phyloP scores from a whole-genome alignment of 1,140 invertebrate genomes.

The Temnothorax nylanderi region DNA sequence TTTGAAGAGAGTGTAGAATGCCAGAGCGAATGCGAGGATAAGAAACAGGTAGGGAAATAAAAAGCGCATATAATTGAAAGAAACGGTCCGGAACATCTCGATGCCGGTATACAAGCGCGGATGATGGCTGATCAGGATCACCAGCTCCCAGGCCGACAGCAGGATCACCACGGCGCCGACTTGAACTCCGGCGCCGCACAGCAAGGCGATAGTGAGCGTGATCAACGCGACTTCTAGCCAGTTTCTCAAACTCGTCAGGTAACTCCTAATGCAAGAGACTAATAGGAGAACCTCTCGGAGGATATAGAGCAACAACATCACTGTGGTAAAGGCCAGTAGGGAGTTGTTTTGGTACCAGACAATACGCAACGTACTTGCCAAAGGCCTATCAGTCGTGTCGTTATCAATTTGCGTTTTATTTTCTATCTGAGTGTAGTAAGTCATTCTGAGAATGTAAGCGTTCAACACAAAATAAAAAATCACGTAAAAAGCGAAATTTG shows the following conservation, averaged over 20 bases:
- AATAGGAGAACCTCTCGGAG: constrained; percentile 90
- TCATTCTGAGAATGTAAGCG: constrained; percentile 87
- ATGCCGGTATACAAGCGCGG: constrained; percentile 91
- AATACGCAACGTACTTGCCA: not conserved
- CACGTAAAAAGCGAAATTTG: constrained; percentile 90
- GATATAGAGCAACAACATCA: constrained; percentile 86
- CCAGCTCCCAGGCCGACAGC: constrained; percentile 90
- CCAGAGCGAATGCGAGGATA: constrained; percentile 92
- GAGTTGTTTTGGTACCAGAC: not conserved
- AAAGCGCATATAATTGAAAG: constrained; percentile 92
- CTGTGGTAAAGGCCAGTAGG: constrained; percentile 76
- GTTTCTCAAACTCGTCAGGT: constrained; percentile 90
- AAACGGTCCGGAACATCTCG: constrained; percentile 92
- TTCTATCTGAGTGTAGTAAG: constrained; percentile 1
- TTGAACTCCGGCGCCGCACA: constrained; percentile 84
- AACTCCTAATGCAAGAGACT: constrained; percentile 87
- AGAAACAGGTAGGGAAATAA: constrained; percentile 92
- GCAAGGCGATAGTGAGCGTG: constrained; percentile 86
- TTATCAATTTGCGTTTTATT: not conserved
- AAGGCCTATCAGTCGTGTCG: not conserved
- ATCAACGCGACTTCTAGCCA: constrained; percentile 90
- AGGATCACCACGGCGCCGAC: constrained; percentile 89
- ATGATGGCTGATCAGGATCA: constrained; percentile 91
- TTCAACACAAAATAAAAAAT: constrained; percentile 90
- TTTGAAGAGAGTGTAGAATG: constrained; percentile 91